These are phyloP conservation scores for Suncus etruscus DNA, from an alignment of 2,113 vertebrate genomes.

Conservation along the genomic window DNA sequence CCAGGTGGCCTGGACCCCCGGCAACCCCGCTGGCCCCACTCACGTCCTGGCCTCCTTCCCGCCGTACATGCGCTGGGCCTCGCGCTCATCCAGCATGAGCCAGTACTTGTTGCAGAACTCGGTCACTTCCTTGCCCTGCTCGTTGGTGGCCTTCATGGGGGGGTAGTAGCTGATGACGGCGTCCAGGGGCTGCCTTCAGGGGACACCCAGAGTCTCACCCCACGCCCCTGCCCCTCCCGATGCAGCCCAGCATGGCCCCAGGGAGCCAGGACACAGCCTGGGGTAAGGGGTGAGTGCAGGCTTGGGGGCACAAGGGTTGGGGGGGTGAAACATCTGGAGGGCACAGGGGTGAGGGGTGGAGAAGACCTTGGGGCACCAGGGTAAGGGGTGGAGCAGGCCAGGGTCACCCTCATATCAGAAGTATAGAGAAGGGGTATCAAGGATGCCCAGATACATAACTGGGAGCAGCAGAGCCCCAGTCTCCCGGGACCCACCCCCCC, in stretches of 20 bases:
- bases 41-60: constrained; percentile 93
- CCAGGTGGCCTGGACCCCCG: background rate
- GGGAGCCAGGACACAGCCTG: background rate
- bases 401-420: too few species aligned
- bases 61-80: constrained; percentile 87
- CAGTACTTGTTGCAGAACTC: constrained; percentile 98
- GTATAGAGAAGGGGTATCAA: background rate
- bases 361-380: background rate
- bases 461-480: too few species aligned
- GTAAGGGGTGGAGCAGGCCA: too few species aligned
- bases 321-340: too few species aligned
- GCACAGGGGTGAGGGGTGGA: too few species aligned
- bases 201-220: constrained; percentile 64
- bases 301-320: too few species aligned
- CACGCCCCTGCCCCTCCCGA: too few species aligned
- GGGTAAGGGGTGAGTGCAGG: too few species aligned
- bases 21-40: constrained; percentile 59
- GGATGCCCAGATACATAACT: too few species aligned
- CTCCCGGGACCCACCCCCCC: too few species aligned
- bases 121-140: constrained; percentile 92
- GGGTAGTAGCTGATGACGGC: constrained; percentile 94
- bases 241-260: background rate
- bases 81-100: constrained; percentile 94
- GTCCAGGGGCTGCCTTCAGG: constrained; percentile 90
- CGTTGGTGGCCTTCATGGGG: constrained; percentile 90